Evolutionary conservation across 1,140 invertebrate genomes (phyloP).

Genomic region (Drosophila triauraria): DNA sequence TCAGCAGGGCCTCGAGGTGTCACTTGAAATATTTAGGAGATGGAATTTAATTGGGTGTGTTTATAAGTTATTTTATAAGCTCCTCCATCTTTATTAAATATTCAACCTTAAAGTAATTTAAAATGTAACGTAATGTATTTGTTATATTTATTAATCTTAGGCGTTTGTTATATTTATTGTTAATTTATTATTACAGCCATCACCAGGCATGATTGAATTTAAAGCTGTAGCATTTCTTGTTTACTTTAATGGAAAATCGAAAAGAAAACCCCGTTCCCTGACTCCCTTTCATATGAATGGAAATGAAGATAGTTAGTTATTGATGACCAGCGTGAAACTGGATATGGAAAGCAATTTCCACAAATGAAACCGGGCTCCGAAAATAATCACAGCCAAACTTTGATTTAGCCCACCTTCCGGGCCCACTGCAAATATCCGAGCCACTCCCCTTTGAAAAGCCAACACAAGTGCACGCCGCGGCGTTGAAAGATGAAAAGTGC

Average conservation of each 20-base stretch:
- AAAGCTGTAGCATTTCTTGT: too few species aligned
- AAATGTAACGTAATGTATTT: background rate
- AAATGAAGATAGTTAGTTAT: background rate
- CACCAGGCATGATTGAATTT: too few species aligned
- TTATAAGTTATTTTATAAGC: background rate
- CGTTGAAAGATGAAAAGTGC: slow-evolving; percentile 39
- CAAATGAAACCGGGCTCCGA: slow-evolving; percentile 2
- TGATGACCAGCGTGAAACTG: background rate
- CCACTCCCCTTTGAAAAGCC: slow-evolving; percentile 7
- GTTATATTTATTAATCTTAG: too few species aligned
- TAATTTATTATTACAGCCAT: too few species aligned
- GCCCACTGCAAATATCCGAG: slow-evolving; percentile 22
- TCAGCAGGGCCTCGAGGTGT: background rate
- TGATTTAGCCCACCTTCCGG: slow-evolving; percentile 2
- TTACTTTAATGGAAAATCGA: too few species aligned
- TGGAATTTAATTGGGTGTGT: background rate
- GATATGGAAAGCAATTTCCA: slow-evolving; percentile 3
- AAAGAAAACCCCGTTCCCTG: background rate
- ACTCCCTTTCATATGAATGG: background rate
- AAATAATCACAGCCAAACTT: slow-evolving; percentile 1
- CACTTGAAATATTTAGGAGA: background rate
- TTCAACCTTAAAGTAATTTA: too few species aligned
- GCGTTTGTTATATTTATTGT: too few species aligned
- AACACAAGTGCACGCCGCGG: slow-evolving; percentile 17
- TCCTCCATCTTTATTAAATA: too few species aligned